Conservation (phyloP, 2,888 invertebrate species). For the Volucella zonaria region DNA sequence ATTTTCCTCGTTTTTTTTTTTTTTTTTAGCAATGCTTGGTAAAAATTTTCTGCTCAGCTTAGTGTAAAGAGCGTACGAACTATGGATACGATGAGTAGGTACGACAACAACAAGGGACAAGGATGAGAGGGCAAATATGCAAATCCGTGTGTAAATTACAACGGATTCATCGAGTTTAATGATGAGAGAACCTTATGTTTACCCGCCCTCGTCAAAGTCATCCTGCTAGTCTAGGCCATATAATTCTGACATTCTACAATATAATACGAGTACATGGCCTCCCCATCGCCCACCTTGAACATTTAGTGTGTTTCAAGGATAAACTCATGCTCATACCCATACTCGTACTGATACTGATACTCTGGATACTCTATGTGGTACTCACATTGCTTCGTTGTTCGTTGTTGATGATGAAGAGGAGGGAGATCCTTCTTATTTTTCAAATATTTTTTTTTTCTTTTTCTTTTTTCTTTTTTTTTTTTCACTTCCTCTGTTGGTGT, state of each 20-base stretch:
- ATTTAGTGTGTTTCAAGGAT: slow-evolving; percentile 62
- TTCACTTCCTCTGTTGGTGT: slow-evolving; percentile 31
- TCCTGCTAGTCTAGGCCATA: neutral
- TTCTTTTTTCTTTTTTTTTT: slow-evolving; percentile 34
- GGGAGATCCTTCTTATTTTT: slow-evolving; percentile 30
- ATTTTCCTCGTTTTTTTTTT: slow-evolving; percentile 24
- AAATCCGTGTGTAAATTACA: slow-evolving; percentile 63
- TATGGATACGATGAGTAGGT: neutral
- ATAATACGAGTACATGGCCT: no score
- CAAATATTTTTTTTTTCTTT: slow-evolving; percentile 4
- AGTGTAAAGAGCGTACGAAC: slow-evolving; percentile 53
- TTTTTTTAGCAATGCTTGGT: slow-evolving; percentile 48
- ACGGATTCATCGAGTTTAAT: slow-evolving; percentile 71
- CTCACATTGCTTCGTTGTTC: slow-evolving; percentile 72
- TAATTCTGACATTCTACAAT: no score
- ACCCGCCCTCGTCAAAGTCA: slow-evolving; percentile 61
- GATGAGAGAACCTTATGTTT: slow-evolving; percentile 67
- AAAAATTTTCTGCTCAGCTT: slow-evolving; percentile 63
- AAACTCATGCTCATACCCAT: slow-evolving; percentile 38
- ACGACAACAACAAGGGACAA: neutral
- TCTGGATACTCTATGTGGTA: no score
- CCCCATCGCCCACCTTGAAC: neutral
- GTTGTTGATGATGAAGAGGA: slow-evolving; percentile 48
- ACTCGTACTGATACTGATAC: slow-evolving; percentile 9
- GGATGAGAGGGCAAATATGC: slow-evolving; percentile 20